A percentile compares a stretch with the other conserved stretches of the same genome.
These are phyloP conservation scores for Merodon equestris DNA, from an alignment of 2,888 invertebrate species.

Conservation along the genomic window DNA sequence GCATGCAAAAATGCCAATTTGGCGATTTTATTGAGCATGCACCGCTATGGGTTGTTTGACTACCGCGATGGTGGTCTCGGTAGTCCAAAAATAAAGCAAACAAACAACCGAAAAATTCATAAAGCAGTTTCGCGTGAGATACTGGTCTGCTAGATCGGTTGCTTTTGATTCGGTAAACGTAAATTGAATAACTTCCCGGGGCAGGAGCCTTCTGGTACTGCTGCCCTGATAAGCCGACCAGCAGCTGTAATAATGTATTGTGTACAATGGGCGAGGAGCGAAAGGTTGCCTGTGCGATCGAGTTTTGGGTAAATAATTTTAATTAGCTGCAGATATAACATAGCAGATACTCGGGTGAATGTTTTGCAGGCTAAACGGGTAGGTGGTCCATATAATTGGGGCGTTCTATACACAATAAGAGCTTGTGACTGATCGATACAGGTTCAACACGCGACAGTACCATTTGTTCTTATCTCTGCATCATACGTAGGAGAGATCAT, in stretches of 20 bases:
- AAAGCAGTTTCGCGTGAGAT: slow-evolving; percentile 65
- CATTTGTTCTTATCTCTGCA: no score
- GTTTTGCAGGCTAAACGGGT: slow-evolving; percentile 16
- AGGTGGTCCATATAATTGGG: slow-evolving; percentile 46
- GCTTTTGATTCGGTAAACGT: slow-evolving; percentile 55
- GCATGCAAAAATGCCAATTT: slow-evolving; percentile 66
- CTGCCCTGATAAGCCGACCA: neutral
- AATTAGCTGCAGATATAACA: slow-evolving; percentile 53
- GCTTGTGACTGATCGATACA: no score
- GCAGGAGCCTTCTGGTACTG: slow-evolving; percentile 37
- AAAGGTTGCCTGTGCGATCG: slow-evolving; percentile 34
- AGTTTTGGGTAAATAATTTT: slow-evolving; percentile 62
- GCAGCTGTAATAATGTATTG: neutral
- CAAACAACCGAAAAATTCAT: slow-evolving; percentile 43
- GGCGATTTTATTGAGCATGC: slow-evolving; percentile 58
- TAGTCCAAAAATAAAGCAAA: neutral
- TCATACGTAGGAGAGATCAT: no score
- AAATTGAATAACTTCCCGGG: slow-evolving; percentile 67
- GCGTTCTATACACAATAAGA: neutral
- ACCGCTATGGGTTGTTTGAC: slow-evolving; percentile 14
- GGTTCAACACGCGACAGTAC: no score
- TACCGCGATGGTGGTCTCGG: slow-evolving; percentile 43
- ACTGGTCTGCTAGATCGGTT: slow-evolving; percentile 61
- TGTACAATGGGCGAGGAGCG: slow-evolving; percentile 32
- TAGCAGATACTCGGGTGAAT: slow-evolving; percentile 41